Evolutionary conservation across 92 coral and sea anemone species (phyloP).

Genomic region (Epizoanthus ramosus): DNA sequence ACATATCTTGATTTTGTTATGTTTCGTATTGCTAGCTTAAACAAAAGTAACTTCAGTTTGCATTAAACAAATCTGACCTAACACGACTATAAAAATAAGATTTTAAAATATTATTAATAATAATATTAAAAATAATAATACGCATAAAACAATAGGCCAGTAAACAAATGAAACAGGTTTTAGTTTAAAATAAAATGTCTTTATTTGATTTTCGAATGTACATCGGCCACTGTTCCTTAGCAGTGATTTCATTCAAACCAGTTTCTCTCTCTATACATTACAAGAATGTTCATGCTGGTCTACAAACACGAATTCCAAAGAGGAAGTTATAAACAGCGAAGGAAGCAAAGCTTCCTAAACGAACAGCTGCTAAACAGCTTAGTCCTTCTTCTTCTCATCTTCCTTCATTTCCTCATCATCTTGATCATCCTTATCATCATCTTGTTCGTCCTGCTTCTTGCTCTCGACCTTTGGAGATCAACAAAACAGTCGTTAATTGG

Average conservation of each 20-base stretch:
- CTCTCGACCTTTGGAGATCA: conserved; percentile 26
- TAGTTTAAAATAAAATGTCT: conserved; percentile 28
- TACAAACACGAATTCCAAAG: conserved; percentile 43
- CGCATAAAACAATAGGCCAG: no score
- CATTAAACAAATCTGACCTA: no score
- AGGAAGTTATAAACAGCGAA: conserved; percentile 29
- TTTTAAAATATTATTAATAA: no score
- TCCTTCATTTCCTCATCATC: conserved; percentile 54
- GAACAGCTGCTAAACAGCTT: conserved; percentile 16
- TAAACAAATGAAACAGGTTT: not conserved
- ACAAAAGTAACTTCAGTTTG: no score
- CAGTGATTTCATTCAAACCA: conserved; percentile 29
- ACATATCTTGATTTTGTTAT: no score
- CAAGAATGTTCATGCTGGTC: not conserved
- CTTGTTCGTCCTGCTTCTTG: conserved; percentile 49
- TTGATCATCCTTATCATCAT: conserved; percentile 55
- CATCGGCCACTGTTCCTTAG: not conserved
- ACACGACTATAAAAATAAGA: not conserved
- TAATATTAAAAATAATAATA: no score
- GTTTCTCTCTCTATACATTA: conserved; percentile 28
- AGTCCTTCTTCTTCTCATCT: conserved; percentile 41
- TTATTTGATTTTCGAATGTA: conserved; percentile 33
- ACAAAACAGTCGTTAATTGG: not conserved
- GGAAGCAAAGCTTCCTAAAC: conserved; percentile 32
- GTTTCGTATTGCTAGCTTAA: no score